Base-by-base conservation (phyloP, 2,888 invertebrate genomes). In the Euproctis similis region DNA sequence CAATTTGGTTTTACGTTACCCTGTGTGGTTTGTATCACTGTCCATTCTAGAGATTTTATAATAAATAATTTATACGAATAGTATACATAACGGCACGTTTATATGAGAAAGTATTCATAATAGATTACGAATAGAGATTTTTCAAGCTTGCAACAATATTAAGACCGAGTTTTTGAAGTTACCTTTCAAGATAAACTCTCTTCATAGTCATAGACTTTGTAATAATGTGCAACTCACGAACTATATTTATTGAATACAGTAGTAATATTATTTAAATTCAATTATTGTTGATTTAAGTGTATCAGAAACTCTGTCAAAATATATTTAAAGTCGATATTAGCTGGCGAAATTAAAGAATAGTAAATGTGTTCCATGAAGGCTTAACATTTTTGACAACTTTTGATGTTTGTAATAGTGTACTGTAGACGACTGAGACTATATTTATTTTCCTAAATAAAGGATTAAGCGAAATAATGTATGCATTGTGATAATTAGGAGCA, bases 351-450 rank as follows among this genome's bases (percentile, higher is more conserved):
- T 43, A 28, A 14, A 42, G 8, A 9, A 34, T 49, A 37, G 34
- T 28, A 29, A 24, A 44, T 39, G 47, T 46, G 44, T 49, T 46
- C 44, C 42, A 39, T 33, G 36, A 25, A 39, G 36, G 36, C 41
- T 44, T 42, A 41, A 43, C 50, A 40, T 44, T 49, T 50, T 50
- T 49, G 51, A 46, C 46, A 49, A 40, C 42, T 48, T 47, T 47
- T 46, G 22, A 47, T 27, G 25, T 43, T 46, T 49, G 30, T 45
- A 37, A 30, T 40, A 22, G 34, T 12, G 35, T 20, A 38, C 41
- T 8, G 5, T 31, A 26, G 35, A 30, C 17, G 32, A 28, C 29
- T 26, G 21, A 30, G 20, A 24, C 23, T 14, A 9, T 23, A 10
- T 6, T 19, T n/a, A n/a, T n/a, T n/a, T n/a, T n/a, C n/a, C n/a